A percentile compares a stretch with the other conserved stretches of the same genome.
Conservation (phyloP, 2,113 vertebrate genomes). For the Nesospiza acunhae region DNA sequence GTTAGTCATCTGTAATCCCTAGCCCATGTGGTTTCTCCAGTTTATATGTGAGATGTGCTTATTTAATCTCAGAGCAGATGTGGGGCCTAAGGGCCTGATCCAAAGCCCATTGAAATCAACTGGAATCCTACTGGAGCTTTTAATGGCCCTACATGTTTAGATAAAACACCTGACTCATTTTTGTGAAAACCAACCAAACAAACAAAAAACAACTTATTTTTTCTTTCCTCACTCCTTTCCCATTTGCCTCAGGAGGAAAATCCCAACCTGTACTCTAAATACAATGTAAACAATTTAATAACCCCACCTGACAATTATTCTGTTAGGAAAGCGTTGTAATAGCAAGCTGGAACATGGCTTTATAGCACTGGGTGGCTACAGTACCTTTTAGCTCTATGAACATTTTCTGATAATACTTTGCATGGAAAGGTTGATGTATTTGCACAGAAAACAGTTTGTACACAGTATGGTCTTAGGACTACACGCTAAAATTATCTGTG, state of each 20-base stretch:
- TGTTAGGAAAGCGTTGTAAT: not conserved
- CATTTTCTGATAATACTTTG: not conserved
- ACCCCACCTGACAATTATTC: not conserved
- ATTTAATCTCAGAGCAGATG: conserved; percentile 28
- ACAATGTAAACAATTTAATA: not conserved
- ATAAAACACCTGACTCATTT: not conserved
- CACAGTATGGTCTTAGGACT: not conserved
- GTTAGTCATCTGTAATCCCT: not conserved
- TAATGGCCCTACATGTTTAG: not conserved
- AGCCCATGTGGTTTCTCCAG: not conserved
- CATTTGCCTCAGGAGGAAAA: not conserved
- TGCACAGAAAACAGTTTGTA: conserved; percentile 1
- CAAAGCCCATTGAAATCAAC: conserved; percentile 12
- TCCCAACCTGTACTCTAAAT: not conserved
- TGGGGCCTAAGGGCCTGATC: not conserved
- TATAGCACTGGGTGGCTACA: not conserved
- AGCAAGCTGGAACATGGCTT: not conserved
- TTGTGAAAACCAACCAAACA: not conserved
- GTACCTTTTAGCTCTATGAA: not conserved
- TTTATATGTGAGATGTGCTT: not conserved
- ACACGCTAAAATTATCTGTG: conserved; percentile 13
- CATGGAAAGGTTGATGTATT: not conserved
- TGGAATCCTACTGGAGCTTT: not conserved
- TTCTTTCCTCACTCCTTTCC: not conserved
- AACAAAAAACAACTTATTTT: not conserved